These are phyloP conservation scores for Apostichopus parvimensis DNA, from an alignment of 35 echinoderm and acorn worm species.

Conservation along the genomic window DNA sequence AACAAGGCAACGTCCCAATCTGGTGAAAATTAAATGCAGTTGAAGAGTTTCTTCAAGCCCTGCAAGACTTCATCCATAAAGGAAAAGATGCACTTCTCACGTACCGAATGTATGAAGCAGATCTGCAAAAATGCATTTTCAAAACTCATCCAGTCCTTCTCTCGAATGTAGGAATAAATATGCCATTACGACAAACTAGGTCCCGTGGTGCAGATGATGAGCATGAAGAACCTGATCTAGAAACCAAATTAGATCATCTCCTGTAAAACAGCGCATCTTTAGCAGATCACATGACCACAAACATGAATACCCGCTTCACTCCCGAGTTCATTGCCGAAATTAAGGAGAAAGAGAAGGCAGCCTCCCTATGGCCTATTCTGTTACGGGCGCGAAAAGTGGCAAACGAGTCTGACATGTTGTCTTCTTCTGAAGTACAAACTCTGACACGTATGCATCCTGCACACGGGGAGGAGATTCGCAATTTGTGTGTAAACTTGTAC, in stretches of 20 bases:
- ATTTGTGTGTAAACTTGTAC: not conserved
- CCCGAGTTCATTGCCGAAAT: not conserved
- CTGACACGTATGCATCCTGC: not conserved
- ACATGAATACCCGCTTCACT: not conserved
- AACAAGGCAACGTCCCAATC: not conserved
- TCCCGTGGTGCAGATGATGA: not conserved
- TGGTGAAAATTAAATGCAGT: not conserved
- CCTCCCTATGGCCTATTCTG: conserved; percentile 21
- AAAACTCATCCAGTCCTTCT: not conserved
- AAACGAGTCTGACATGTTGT: not conserved
- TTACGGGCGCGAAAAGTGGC: not conserved
- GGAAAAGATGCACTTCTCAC: not conserved
- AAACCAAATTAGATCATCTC: conserved; percentile 13
- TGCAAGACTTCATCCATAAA: too few relatives aligned
- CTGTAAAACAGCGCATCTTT: conserved; percentile 8
- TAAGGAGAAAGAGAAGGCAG: conserved; percentile 29
- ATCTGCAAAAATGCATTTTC: not conserved
- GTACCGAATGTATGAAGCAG: not conserved
- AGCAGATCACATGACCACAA: not conserved
- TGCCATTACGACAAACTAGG: conserved; percentile 11
- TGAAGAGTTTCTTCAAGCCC: too few relatives aligned
- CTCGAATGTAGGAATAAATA: not conserved
- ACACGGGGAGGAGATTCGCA: not conserved
- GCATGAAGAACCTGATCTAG: conserved; percentile 4
- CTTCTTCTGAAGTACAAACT: not conserved